Base-by-base conservation (phyloP, 2,888 invertebrate genomes). In the Loripinus fragilis region DNA sequence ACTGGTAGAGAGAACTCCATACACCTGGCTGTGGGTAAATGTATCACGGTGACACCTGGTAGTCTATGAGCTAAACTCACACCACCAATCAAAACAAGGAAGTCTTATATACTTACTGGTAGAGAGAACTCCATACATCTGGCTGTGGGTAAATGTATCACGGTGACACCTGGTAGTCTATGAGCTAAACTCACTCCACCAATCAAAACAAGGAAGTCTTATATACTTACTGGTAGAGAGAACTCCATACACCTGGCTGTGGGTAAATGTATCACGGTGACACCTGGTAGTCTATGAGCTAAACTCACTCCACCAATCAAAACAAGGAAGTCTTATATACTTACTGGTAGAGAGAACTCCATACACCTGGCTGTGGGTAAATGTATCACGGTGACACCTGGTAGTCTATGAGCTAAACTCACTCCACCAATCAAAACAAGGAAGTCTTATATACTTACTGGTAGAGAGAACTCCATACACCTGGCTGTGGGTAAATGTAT, bases 371-470 rank as follows among this genome's bases (percentile, higher is more conserved):
- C 86, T 25, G 88, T 86, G 5, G 64, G 68, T 33, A 94, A 86
- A 87, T 93, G 84, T 33, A 94, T 81, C 82, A 74, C 84, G 86
- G 91, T 91, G 25, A 94, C 81, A 33, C 93, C 93, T 55, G 93
- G 93, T 33, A 89, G 77, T 15, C 84, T 79, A 45, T 87, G 87
- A 38, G 80, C 66, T 15, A 89, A 81, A 69, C 90, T 92, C 2
- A 94, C 92, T 68, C 94, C 94, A n/a, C 94, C 94, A 60, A 94
- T 80, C 41, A 94, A 84, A 41, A 93, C 52, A 68, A 94, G 86
- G 35, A 80, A 84, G 73, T 93, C 90, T 2, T n/a, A n/a, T n/a
- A 48, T 48, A 90, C 92, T 90, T 87, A 94, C 94, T 23, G 93
- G 93, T n/a, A 93, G 80, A 30, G 83, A 38, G 81, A 90, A 92